phyloP scores from a whole-genome alignment of 1,140 invertebrate species.

The Nephila pilipes region DNA sequence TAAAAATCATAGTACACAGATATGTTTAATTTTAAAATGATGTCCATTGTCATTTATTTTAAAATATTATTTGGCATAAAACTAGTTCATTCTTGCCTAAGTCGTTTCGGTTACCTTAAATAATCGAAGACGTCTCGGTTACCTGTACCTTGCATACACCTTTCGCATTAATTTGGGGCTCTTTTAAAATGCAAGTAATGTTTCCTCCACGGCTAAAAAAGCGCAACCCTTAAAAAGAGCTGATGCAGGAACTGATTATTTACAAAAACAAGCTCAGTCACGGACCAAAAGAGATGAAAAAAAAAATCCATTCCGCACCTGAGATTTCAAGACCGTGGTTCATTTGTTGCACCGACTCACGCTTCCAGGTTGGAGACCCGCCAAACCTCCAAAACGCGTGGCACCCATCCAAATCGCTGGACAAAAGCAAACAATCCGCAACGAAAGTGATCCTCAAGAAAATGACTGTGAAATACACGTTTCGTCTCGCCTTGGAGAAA shows the following conservation, averaged over 20 bases:
- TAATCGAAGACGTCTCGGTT: too few species aligned
- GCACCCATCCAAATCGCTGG: slow-evolving; percentile 23
- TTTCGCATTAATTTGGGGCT: too few species aligned
- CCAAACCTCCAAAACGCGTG: slow-evolving; percentile 28
- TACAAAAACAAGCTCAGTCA: not conserved
- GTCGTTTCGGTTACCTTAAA: too few species aligned
- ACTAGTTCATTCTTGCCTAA: too few species aligned
- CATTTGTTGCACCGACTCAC: not conserved
- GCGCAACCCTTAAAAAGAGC: too few species aligned
- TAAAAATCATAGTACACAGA: too few species aligned
- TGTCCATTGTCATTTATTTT: too few species aligned
- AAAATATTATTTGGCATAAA: too few species aligned
- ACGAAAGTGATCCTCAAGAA: slow-evolving; percentile 5
- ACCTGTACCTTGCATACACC: too few species aligned
- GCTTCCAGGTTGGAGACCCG: not conserved
- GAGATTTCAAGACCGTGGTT: not conserved
- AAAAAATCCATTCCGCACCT: not conserved
- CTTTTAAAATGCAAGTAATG: too few species aligned
- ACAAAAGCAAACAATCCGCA: slow-evolving; percentile 44
- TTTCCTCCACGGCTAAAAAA: not conserved
- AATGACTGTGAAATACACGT: slow-evolving; percentile 4
- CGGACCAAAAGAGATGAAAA: too few species aligned
- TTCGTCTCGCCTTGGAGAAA: slow-evolving; percentile 15
- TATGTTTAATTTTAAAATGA: too few species aligned
- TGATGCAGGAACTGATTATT: not conserved